phyloP scores from a whole-genome alignment of 2,113 vertebrate species.

The Bettongia penicillata region DNA sequence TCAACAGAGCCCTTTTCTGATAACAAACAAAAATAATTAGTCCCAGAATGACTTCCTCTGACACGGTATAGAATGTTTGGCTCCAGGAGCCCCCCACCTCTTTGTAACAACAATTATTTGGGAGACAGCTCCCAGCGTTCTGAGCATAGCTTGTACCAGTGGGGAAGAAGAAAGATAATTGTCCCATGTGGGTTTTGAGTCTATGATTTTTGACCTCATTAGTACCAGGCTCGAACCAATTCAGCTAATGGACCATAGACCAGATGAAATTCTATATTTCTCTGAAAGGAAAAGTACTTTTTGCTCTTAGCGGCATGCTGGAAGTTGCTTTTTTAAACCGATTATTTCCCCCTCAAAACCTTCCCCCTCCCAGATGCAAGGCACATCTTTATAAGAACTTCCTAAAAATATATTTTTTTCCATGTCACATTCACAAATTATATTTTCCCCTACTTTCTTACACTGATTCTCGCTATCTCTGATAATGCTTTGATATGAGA shows the following conservation, averaged over 20 bases:
- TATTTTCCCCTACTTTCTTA: neutral
- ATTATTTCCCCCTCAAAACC: neutral
- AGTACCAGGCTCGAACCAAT: neutral
- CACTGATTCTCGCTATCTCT: neutral
- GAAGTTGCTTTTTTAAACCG: neutral
- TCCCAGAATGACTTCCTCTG: neutral
- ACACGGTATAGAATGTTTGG: neutral
- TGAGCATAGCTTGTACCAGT: slow-evolving; percentile 9
- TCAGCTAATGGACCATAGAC: neutral
- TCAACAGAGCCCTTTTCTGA: neutral
- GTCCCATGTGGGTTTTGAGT: neutral
- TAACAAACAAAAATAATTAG: neutral
- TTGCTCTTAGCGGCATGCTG: neutral
- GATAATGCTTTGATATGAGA: slow-evolving; percentile 4
- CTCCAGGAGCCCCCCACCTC: neutral
- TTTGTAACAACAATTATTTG: neutral
- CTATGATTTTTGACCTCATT: neutral
- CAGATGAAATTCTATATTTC: neutral
- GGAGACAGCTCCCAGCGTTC: neutral
- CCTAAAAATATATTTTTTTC: slow-evolving; percentile 11
- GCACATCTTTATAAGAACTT: slow-evolving; percentile 12
- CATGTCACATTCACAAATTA: slow-evolving; percentile 10
- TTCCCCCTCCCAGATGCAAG: neutral
- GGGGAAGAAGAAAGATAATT: slow-evolving; percentile 24
- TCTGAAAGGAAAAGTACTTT: neutral